A percentile compares a stretch with the other conserved stretches of the same genome.
phyloP scores from a whole-genome alignment of 2,797 vertebrate species.

The Sphenodon punctatus region DNA sequence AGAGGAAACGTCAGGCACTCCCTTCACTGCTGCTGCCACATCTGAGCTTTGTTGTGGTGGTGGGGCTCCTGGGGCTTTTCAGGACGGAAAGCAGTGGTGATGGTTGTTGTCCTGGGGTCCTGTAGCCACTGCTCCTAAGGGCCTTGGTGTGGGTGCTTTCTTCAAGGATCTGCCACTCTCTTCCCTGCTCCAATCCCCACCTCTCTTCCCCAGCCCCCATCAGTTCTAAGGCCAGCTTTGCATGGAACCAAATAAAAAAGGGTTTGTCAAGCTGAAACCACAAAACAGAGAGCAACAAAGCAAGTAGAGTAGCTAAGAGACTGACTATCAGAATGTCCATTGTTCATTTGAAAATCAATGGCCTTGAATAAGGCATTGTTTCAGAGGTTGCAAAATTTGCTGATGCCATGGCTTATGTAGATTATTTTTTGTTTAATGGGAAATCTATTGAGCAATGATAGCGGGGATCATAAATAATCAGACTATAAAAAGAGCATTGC shows the following conservation, averaged over 20 bases:
- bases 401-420: background rate
- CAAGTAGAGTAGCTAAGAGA: background rate
- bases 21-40: too few relatives aligned
- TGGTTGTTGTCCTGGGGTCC: too few relatives aligned
- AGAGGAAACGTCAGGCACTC: too few relatives aligned
- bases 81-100: too few relatives aligned
- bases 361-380: background rate
- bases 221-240: too few relatives aligned
- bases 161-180: too few relatives aligned
- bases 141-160: too few relatives aligned
- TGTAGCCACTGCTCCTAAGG: too few relatives aligned
- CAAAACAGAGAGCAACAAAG: background rate
- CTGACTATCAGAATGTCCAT: rapidly evolving
- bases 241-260: background rate
- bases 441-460: background rate
- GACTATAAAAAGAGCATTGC: rapidly evolving
- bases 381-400: background rate
- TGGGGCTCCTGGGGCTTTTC: too few relatives aligned
- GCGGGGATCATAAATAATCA: background rate
- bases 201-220: too few relatives aligned
- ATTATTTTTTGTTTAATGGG: background rate
- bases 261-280: background rate
- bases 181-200: too few relatives aligned
- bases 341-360: background rate
- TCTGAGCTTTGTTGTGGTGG: too few relatives aligned